Conservation (phyloP, 2,797 vertebrate species). For the Chromis chromis region DNA sequence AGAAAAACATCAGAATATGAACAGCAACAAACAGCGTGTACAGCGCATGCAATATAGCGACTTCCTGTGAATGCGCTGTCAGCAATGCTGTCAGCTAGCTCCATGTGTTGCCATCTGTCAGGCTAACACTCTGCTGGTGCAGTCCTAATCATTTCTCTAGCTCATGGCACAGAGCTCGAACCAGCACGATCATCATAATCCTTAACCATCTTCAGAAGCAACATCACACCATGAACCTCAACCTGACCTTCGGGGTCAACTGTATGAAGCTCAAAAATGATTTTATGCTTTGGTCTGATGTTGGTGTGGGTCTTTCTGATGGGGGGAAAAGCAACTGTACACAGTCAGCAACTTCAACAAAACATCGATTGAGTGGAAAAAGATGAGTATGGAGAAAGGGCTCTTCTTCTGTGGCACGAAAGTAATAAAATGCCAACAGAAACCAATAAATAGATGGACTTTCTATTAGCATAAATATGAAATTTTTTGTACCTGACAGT, state of each 20-base stretch:
- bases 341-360: slow-evolving; percentile 75
- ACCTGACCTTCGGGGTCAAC: slow-evolving; percentile 70
- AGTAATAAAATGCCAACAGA: slow-evolving; percentile 78
- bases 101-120: slow-evolving; percentile 81
- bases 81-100: slow-evolving; percentile 78
- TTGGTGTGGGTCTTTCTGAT: slow-evolving; percentile 28
- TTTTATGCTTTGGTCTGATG: slow-evolving; percentile 48
- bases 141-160: slow-evolving; percentile 75
- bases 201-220: slow-evolving; percentile 66
- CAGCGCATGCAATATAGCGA: slow-evolving; percentile 65
- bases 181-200: slow-evolving; percentile 78
- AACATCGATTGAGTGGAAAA: slow-evolving; percentile 65
- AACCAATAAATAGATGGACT: slow-evolving; percentile 79
- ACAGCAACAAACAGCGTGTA: slow-evolving; percentile 68
- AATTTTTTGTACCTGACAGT: slow-evolving; percentile 73
- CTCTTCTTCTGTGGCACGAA: slow-evolving; percentile 59
- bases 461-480: slow-evolving; percentile 80
- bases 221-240: slow-evolving; percentile 58
- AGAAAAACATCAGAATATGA: slow-evolving; percentile 69
- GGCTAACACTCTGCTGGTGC: slow-evolving; percentile 72
- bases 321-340: slow-evolving; percentile 44
- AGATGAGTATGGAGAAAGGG: slow-evolving; percentile 62
- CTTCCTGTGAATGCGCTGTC: slow-evolving; percentile 74
- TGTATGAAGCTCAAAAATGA: slow-evolving; percentile 42
- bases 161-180: slow-evolving; percentile 68